Percentiles rank a stretch among this genome's conserved stretches.
Conservation (phyloP, 2,113 vertebrate genomes). For the Campylomormyrus numenius region DNA sequence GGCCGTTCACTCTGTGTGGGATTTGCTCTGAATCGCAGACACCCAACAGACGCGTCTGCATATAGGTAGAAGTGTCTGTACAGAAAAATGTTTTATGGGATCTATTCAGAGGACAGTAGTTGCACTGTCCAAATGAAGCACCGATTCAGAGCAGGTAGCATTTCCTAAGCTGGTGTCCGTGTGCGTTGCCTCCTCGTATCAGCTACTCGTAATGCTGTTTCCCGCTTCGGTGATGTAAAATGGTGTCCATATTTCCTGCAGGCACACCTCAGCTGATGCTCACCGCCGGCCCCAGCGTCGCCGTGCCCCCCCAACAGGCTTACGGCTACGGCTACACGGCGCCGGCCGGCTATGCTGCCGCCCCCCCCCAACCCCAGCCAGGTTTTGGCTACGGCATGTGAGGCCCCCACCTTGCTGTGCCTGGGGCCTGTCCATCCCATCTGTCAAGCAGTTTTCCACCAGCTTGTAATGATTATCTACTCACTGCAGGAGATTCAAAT, state of each 20-base stretch:
- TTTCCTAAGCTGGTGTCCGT: not conserved
- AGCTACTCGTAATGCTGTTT: not conserved
- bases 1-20: not conserved
- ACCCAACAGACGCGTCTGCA: not conserved
- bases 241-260: slow-evolving; percentile 39
- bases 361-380: slow-evolving; percentile 71
- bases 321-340: slow-evolving; percentile 94
- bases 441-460: slow-evolving; percentile 75
- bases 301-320: slow-evolving; percentile 83
- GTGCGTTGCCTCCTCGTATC: not conserved
- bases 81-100: not conserved
- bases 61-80: not conserved
- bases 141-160: not conserved
- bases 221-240: not conserved
- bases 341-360: slow-evolving; percentile 69
- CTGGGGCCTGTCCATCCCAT: slow-evolving; percentile 56
- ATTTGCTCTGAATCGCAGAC: not conserved
- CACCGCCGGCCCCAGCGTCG: slow-evolving; percentile 90
- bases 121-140: not conserved
- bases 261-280: slow-evolving; percentile 96
- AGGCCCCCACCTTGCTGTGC: slow-evolving; percentile 52
- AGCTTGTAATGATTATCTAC: slow-evolving; percentile 69
- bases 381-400: slow-evolving; percentile 95
- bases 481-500: slow-evolving; percentile 59
- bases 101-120: not conserved